Conservation (phyloP, 1,140 invertebrate genomes). For the Homalodisca vitripennis region DNA sequence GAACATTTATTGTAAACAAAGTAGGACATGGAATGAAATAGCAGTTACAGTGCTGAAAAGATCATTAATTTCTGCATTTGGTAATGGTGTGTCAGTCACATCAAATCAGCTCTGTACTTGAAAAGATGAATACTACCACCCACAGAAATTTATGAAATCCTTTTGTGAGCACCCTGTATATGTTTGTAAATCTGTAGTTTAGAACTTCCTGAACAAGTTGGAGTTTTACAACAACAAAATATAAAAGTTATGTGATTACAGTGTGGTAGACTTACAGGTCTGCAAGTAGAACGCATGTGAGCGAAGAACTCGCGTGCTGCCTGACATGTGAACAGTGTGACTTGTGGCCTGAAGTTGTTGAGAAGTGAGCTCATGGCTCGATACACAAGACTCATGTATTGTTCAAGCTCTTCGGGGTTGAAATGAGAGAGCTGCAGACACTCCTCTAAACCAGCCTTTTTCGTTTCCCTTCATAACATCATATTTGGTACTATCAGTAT, state of each 20-base stretch:
- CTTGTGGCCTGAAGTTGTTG: conserved; percentile 45
- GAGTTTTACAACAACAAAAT: neutral
- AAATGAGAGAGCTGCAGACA: conserved; percentile 20
- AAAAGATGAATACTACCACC: too few relatives aligned
- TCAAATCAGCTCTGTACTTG: neutral
- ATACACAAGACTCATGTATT: conserved; percentile 46
- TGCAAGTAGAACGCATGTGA: conserved; percentile 46
- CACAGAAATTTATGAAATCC: too few relatives aligned
- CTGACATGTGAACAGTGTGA: conserved; percentile 47
- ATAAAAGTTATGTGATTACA: neutral
- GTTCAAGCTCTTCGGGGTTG: conserved; percentile 18
- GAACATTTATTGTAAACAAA: neutral
- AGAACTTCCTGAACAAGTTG: neutral
- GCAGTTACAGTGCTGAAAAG: too few relatives aligned
- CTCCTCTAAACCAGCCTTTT: conserved; percentile 12
- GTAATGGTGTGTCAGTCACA: neutral
- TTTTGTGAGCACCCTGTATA: neutral
- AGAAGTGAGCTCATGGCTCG: conserved; percentile 46
- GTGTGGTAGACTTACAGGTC: conserved; percentile 41
- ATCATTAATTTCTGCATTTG: too few relatives aligned
- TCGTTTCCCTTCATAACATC: neutral
- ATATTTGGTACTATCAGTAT: neutral
- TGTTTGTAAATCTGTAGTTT: too few relatives aligned
- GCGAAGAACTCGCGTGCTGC: conserved; percentile 47
- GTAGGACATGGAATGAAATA: neutral